These are phyloP conservation scores for Eueremaeus valkanovi DNA, from an alignment of 2,888 invertebrate species.

Conservation along the genomic window DNA sequence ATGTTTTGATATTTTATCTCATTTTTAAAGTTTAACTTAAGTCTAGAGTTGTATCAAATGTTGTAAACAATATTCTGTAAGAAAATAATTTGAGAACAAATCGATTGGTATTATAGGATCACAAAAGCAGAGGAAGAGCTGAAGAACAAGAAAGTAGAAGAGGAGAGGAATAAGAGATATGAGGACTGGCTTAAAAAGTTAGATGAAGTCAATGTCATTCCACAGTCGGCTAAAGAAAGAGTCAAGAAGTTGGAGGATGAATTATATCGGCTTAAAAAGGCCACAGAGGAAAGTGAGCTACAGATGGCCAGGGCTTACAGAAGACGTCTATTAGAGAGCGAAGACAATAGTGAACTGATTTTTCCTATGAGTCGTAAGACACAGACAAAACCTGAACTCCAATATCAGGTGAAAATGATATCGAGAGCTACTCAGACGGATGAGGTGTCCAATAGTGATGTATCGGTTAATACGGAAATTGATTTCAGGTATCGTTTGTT, in stretches of 20 bases:
- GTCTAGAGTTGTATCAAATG: too few species aligned
- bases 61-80: too few species aligned
- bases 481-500: conserved; percentile 29
- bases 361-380: conserved; percentile 24
- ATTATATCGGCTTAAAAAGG: neutral
- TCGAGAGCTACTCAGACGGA: conserved; percentile 9
- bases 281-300: conserved; percentile 24
- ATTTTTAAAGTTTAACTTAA: neutral
- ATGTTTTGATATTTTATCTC: neutral
- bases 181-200: conserved; percentile 40
- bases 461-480: conserved; percentile 26
- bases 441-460: neutral
- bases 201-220: conserved; percentile 39
- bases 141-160: conserved; percentile 28
- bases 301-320: conserved; percentile 17
- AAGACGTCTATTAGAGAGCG: neutral
- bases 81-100: too few species aligned
- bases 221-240: conserved; percentile 34
- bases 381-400: conserved; percentile 10
- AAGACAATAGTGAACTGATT: neutral
- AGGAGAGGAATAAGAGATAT: conserved; percentile 32
- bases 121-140: conserved; percentile 3
- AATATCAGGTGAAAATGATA: conserved; percentile 28
- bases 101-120: neutral
- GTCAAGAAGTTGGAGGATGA: conserved; percentile 35